Base-by-base conservation (phyloP, 92 coral and sea anemone genomes). In the Umimayanthus kanabou region DNA sequence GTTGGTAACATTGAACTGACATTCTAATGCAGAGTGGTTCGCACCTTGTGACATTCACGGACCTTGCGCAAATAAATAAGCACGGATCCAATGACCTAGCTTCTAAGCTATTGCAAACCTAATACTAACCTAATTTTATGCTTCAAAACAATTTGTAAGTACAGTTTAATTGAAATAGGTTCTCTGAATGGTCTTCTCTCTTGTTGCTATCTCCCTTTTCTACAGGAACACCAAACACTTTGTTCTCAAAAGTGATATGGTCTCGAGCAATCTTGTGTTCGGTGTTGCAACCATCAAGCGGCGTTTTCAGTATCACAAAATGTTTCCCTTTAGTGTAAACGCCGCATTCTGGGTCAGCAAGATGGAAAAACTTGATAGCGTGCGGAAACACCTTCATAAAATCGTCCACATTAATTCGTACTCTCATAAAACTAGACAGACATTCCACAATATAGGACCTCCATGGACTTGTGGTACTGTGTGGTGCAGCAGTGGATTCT, bases 301-400 rank as follows among this genome's bases (percentile, higher is more conserved):
- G 88, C 4, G 92, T 81, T 39, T 81, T 86, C 58, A 93, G 45
- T n/a, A 89, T 42, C 58, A 93, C 89, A 29, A 77, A 26, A 47
- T 61, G 73, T 5, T 77, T 77, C 83, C 76, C 66, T 0, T 40
- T 47, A 45, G n/a, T 81, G 37, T 77, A 53, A 0, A 53, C 92
- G 40, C 93, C 95, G 80, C 95, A 93, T 26, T 76, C 30, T 7
- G 92, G 93, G 75, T 93, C 95, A n/a, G 77, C 87, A 7, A 93
- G 78, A 88, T 90, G 95, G 80, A 93, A 90, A 66, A 80, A 86
- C 72, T 78, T 81, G 40, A 42, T 47, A 3, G 67, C 42, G 42
- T 55, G 73, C 22, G 72, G 72, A 15, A 80, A 42, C 9, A 7
- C 39, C 43, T 83, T 83, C 50, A 25, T 23, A 45, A 83, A 8